Base-by-base conservation (phyloP, 2,113 vertebrate species). In the Alligator mississippiensis region DNA sequence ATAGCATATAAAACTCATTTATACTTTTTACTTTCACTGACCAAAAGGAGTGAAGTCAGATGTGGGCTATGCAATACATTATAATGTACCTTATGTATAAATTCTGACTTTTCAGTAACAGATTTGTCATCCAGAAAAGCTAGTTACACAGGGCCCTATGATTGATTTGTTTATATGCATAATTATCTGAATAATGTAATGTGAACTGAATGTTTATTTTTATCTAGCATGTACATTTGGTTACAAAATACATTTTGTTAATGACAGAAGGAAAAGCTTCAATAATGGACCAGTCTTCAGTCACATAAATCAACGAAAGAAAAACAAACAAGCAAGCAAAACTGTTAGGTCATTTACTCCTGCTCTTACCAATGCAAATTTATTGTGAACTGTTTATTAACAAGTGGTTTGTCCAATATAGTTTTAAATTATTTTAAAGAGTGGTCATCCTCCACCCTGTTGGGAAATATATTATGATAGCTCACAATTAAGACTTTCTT, bases 301-400 rank as follows among this genome's bases (percentile, higher is more conserved):
- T 34, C 24, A 60, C 38, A 62, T 80, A 87, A 92, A 84, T 12
- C 12, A 61, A 2, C 38, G n/a, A 70, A 54, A 27, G 5, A 62
- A 81, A 76, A 60, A 28, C 68, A 11, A 55, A 76, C 25, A 54
- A 8, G 0, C 1, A 60, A 25, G 10, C n/a, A 0, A 77, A 30
- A 62, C 19, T 77, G 1, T 22, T 70, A 61, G 25, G 9, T 10
- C 5, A n/a, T 84, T 82, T 80, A 75, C 1, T 70, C 28, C 10
- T 9, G 80, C 18, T 27, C 4, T 83, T 15, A 54, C 11, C 3
- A 87, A 4, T 59, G 54, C 57, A 66, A 34, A 76, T 62, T 11
- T 66, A 2, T 12, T 9, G 1, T 13, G 27, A 77, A 2, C 0
- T 77, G 16, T 80, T 30, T 60, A 18, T 25, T 55, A 24, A 28